Evolutionary conservation across 1,140 invertebrate genomes (phyloP), one percentile per base, ranked within the genome.

Genomic region (Vanessa atalanta): DNA sequence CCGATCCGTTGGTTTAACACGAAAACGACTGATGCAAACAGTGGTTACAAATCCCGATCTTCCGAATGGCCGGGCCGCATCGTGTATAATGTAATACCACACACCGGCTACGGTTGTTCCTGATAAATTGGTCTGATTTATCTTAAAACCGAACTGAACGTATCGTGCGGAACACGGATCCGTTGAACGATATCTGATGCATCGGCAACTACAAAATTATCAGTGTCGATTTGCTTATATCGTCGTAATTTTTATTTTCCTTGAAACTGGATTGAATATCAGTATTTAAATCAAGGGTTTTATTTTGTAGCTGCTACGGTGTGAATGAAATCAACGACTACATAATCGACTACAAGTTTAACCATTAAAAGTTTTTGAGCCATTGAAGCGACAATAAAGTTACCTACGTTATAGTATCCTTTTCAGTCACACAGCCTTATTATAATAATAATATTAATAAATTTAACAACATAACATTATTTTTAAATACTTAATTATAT

Each of bases 361-460:
- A 73, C 82, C 85, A 86, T 88, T 88, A 87, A 87, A 88, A 86
- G 70, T 87, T 84, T 83, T 80, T 80, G 82, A 84, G 75, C 76
- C 85, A 84, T 60, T 88, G 81, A 83, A 75, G 81, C 77, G 80
- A 80, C 61, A 72, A 69, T 61, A 26, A 75, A 69, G n/a, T 20
- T 14, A 26, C 26, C 1, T 20, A 8, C 15, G 13, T 61, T 47
- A 64, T 31, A 70, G 12, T 63, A 55, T 70, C 68, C 48, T 37
- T 70, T 70, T 51, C 37, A 31, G 26, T 4, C 26, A 31, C 3
- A 31, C 26, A 31, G 26, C 26, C 6, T 31, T 31, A 31, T 31
- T 31, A 31, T 31, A 31, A 31, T 31, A 20, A 20, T 20, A 20
- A 20, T 20, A 20, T 20, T 20, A 20, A 20, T 0, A 31, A 31